Evolutionary conservation across 2,113 vertebrate species (phyloP), one percentile per base, ranked within the genome.

Genomic region (Jacana jacana): DNA sequence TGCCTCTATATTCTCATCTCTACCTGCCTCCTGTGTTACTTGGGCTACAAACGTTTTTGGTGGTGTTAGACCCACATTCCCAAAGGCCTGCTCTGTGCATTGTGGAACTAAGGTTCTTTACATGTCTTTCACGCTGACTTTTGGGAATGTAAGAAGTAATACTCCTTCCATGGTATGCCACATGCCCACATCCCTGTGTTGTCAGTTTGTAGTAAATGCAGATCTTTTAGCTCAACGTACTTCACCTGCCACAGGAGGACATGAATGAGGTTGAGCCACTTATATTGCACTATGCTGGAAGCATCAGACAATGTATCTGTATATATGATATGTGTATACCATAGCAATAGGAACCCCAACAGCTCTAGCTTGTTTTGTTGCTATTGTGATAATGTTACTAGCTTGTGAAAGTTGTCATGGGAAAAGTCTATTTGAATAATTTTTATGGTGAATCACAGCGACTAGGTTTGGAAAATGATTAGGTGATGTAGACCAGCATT

Each of bases 281-380:
- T 92, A 17, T 2, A 73, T 60, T 3, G 7, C 16, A 28, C 25
- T 25, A 10, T 40, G n/a, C 57, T 88, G 75, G 66, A 91, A 95
- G 85, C 82, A 48, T 37, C 75, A 93, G 63, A 10, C 51, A 28
- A 64, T 14, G 15, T 39, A 46, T 63, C 69, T 68, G 10, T 81
- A 23, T 49, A 40, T 86, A 60, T 65, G 37, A n/a, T 71, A 42
- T 1, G 1, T 49, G 17, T 70, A 83, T 73, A 6, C 15, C 57
- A 3, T 33, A 77, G 42, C 76, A 83, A 63, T 73, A 66, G 58
- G 63, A 93, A 55, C 46, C 33, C 90, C 57, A 87, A 96, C 79
- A 83, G 49, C 80, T 83, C 82, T 83, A 71, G 58, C 83, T 81
- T 60, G 46, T 92, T 95, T 90, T 86, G 33, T 80, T 94, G 48